These are phyloP conservation scores for Theretra japonica DNA, from an alignment of 2,888 invertebrate species.

Conservation along the genomic window DNA sequence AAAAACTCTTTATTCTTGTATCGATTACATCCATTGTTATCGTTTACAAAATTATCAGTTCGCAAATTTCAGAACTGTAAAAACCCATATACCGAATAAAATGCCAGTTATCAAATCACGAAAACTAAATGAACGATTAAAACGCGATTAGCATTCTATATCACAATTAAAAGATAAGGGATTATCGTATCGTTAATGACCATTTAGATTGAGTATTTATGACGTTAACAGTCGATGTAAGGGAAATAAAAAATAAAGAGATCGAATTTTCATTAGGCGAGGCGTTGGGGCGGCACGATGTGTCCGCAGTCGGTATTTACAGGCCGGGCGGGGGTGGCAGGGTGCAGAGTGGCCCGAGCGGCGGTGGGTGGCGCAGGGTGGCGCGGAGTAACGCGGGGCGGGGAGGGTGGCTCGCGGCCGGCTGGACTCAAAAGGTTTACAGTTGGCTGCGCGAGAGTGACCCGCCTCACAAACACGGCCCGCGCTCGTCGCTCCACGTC, in stretches of 20 bases:
- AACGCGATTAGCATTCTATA: conserved; percentile 7
- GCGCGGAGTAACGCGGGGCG: conserved; percentile 26
- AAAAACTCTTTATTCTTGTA: no score
- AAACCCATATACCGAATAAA: not conserved
- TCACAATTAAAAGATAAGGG: conserved; percentile 19
- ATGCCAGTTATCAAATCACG: conserved; percentile 15
- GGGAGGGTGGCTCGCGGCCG: conserved; percentile 66
- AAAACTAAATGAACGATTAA: conserved; percentile 25
- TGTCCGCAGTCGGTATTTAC: conserved; percentile 73
- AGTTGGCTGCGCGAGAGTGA: conserved; percentile 83
- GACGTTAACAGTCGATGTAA: conserved; percentile 58
- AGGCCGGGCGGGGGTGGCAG: conserved; percentile 42
- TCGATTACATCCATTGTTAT: no score
- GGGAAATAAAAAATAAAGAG: conserved; percentile 71
- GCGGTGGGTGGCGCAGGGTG: conserved; percentile 33
- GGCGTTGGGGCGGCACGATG: conserved; percentile 80
- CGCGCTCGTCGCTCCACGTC: conserved; percentile 60
- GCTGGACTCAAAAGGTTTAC: conserved; percentile 82
- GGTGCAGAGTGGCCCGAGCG: conserved; percentile 22
- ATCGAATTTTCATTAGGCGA: conserved; percentile 82
- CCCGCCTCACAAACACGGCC: conserved; percentile 81
- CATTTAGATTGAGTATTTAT: conserved; percentile 60
- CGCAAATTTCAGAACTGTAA: not conserved
- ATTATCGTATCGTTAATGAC: conserved; percentile 31
- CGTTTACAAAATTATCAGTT: not conserved